phyloP scores from a whole-genome alignment of 1,140 invertebrate genomes.

The Drosophila ficusphila region DNA sequence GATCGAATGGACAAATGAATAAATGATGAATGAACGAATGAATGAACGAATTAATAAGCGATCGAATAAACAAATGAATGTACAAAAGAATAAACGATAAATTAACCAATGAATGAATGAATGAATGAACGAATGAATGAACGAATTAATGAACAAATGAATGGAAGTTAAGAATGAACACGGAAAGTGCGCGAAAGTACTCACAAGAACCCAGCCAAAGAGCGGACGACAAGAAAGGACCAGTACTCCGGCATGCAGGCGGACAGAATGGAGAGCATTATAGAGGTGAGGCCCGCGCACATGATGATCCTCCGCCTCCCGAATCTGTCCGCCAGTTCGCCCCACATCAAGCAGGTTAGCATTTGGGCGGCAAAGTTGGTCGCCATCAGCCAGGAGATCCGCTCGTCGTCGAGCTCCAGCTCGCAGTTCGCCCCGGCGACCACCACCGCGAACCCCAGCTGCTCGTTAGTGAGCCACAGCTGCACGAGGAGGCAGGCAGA shows the following conservation, averaged over 20 bases:
- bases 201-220: slow-evolving; percentile 33
- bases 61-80: too few species aligned
- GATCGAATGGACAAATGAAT: too few species aligned
- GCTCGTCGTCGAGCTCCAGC: background rate
- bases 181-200: too few species aligned
- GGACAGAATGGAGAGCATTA: slow-evolving; percentile 9
- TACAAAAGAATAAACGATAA: too few species aligned
- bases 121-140: too few species aligned
- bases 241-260: slow-evolving; percentile 55
- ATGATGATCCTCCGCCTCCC: slow-evolving; percentile 50
- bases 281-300: background rate
- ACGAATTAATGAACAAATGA: too few species aligned
- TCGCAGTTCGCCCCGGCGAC: slow-evolving; percentile 31
- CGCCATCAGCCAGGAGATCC: slow-evolving; percentile 14
- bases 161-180: too few species aligned
- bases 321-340: slow-evolving; percentile 34
- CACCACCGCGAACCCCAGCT: slow-evolving; percentile 37
- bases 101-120: too few species aligned
- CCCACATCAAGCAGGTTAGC: slow-evolving; percentile 3
- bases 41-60: too few species aligned
- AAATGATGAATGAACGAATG: too few species aligned
- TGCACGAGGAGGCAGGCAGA: background rate
- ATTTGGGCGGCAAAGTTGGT: slow-evolving; percentile 17
- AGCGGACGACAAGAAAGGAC: slow-evolving; percentile 37
- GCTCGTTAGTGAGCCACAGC: slow-evolving; percentile 38